Evolutionary conservation across 1,140 invertebrate species (phyloP), one percentile per base, ranked within the genome.

Genomic region (Acromyrmex heyeri): DNA sequence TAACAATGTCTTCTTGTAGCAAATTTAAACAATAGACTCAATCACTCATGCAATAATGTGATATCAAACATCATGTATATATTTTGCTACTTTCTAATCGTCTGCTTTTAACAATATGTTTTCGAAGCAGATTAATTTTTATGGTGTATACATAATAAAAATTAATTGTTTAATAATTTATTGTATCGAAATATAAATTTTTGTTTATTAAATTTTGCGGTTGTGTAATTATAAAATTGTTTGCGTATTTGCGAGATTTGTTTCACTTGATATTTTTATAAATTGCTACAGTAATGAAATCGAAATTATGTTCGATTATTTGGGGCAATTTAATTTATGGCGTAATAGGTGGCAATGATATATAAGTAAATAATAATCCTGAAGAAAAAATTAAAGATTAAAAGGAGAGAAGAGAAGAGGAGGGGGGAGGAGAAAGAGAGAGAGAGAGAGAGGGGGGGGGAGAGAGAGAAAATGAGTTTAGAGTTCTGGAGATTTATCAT

Each of bases 401-500:
- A 79, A 21, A n/a, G 21, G 48, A 12, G 24, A n/a, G 3, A 30
- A 27, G 53, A 6, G 5, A 34, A 34, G 5, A 0, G 30, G 30
- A 34, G 30, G 4, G 30, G 3, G 4, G 3, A 5, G 3, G 4
- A 30, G 30, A 30, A 3, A 30, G 30, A 6, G 27, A 30, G 30
- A 34, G 30, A 6, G 30, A 7, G 30, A 7, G 30, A 50, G 38
- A 53, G 50, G 18, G 16, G 18, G 16, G 5, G 16, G 24, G 48
- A 53, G 16, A 53, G 57, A 27, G 76, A 81, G 55, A 2, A 57
- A 50, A 48, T 30, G 55, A 75, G 77, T 30, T 5, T 34, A 34
- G 30, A 34, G 44, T 57, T 8, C 2, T 82, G 18, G 12, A 27
- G 48, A 8, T 24, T 50, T 69, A 24, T 59, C 21, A 48, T 14